Conservation (phyloP, 2,113 vertebrate genomes). For the Ceyx margarethae region DNA sequence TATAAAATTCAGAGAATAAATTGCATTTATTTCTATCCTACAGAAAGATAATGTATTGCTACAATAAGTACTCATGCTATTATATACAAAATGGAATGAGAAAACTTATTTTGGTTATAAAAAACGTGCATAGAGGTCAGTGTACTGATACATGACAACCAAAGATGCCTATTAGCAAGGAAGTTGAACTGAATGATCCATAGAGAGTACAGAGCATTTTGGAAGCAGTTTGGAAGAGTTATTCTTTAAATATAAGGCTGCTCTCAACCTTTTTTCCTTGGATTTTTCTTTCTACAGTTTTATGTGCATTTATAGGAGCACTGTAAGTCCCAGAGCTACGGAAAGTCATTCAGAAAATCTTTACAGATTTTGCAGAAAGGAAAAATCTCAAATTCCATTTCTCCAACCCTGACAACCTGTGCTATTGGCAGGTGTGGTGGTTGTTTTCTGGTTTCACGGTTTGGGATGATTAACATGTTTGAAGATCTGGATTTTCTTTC, state of each 20-base stretch:
- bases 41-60: neutral
- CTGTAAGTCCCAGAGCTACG: neutral
- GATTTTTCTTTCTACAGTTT: neutral
- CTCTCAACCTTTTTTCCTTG: neutral
- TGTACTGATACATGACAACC: neutral
- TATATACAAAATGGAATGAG: neutral
- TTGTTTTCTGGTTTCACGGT: neutral
- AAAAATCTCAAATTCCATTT: neutral
- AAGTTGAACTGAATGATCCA: slow-evolving; percentile 6
- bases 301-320: neutral
- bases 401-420: neutral
- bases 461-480: neutral
- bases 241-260: neutral
- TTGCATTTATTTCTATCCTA: neutral
- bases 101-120: neutral
- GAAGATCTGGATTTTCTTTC: neutral
- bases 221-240: neutral
- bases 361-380: neutral
- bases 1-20: neutral
- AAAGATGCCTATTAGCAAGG: neutral
- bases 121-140: neutral
- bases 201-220: neutral
- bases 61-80: neutral
- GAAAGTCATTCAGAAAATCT: neutral
- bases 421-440: neutral